Conservation (phyloP, 1,140 invertebrate genomes). For the Anoplophora glabripennis region DNA sequence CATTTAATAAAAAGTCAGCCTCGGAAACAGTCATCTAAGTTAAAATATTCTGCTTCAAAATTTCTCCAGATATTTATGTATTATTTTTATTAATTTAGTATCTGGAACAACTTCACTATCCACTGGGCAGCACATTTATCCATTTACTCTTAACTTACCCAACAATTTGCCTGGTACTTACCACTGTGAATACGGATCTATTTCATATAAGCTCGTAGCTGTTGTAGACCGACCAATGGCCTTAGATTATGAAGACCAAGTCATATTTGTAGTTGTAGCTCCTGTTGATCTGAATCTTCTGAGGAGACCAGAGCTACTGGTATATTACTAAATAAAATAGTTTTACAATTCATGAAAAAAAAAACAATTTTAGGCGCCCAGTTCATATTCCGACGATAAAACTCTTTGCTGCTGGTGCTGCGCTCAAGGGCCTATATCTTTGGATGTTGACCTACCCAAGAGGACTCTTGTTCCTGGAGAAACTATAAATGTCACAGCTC, state of each 20-base stretch:
- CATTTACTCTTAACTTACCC: conserved; percentile 27
- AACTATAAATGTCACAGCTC: conserved; percentile 21
- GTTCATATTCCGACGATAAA: conserved; percentile 29
- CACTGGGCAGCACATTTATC: conserved; percentile 33
- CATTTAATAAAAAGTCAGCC: too few species aligned
- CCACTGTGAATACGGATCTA: conserved; percentile 26
- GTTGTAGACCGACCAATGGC: conserved; percentile 34
- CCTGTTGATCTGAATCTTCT: conserved; percentile 30
- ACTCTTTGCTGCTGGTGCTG: conserved; percentile 32
- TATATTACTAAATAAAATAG: not conserved
- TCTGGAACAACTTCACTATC: conserved; percentile 20
- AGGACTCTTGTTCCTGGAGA: conserved; percentile 26
- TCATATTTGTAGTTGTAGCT: conserved; percentile 25
- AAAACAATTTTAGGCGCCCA: conserved; percentile 19
- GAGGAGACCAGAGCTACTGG: conserved; percentile 23
- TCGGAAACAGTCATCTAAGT: too few species aligned
- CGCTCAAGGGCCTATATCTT: conserved; percentile 26
- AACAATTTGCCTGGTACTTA: conserved; percentile 29
- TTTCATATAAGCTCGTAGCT: conserved; percentile 29
- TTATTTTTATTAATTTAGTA: conserved; percentile 21
- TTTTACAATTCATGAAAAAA: too few species aligned
- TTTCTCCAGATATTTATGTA: too few species aligned
- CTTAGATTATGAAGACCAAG: conserved; percentile 31
- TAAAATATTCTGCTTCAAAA: too few species aligned
- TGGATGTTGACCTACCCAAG: conserved; percentile 28